A percentile compares a stretch with the other conserved stretches of the same genome.
phyloP scores from a whole-genome alignment of 2,113 vertebrate species.

The Cariama cristata region DNA sequence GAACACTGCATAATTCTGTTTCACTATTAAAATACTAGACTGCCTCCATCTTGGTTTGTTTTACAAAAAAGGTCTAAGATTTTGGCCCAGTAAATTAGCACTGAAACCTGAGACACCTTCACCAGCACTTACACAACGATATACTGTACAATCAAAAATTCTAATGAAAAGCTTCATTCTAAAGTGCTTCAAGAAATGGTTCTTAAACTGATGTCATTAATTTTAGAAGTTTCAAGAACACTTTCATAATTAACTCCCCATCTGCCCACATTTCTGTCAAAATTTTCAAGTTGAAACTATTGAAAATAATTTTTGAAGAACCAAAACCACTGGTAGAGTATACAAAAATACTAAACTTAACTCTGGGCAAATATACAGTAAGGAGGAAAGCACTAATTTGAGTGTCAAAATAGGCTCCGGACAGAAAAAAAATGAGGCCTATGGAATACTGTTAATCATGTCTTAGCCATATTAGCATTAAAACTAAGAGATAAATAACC shows the following conservation, averaged over 20 bases:
- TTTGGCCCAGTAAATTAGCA: neutral
- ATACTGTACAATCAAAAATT: neutral
- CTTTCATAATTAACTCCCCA: neutral
- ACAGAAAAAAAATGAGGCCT: neutral
- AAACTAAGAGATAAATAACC: slow-evolving; percentile 56
- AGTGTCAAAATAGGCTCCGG: neutral
- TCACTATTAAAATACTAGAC: neutral
- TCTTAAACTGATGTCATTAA: neutral
- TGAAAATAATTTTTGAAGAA: neutral
- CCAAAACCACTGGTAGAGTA: neutral
- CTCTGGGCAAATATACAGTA: neutral
- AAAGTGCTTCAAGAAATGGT: neutral
- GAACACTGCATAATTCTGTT: neutral
- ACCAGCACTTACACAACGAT: neutral
- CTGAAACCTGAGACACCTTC: neutral
- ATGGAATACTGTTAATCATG: slow-evolving; percentile 37
- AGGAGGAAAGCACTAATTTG: neutral
- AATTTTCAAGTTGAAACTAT: neutral
- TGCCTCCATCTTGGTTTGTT: neutral
- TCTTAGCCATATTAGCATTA: slow-evolving; percentile 48
- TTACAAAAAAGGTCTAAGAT: neutral
- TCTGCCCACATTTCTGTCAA: neutral
- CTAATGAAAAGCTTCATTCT: neutral
- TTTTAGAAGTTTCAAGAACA: neutral
- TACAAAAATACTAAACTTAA: neutral